Base-by-base conservation (phyloP, 2,113 vertebrate genomes). In the Grallaria varia region DNA sequence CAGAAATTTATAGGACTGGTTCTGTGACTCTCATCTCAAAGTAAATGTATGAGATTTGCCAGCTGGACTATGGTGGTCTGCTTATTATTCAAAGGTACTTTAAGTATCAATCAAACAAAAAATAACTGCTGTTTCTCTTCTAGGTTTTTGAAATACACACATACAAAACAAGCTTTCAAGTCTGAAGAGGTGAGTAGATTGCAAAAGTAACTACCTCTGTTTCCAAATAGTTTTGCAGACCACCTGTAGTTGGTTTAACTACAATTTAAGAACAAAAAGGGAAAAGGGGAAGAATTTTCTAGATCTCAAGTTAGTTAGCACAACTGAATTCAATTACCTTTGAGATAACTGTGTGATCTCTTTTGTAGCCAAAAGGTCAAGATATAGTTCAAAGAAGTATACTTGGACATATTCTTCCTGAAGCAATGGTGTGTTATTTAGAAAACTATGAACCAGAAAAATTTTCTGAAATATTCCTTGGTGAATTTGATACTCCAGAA, bases 371-470 rank as follows among this genome's bases (percentile, higher is more conserved):
- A 74, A 99, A 99, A 97, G 98, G 99, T 85, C 98, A 98, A 97
- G 99, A 99, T 97, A 98, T 99, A 68, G 98, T 99, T 95, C 99
- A 99, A 95, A 99, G 99, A 79, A 99, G 99, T 92, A 98, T 99
- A 92, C 98, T 99, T 94, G 99, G 99, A 39, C 98, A 99, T 8
- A 98, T 99, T 91, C 97, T 99, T 83, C 99, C 99, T 53, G 99
- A 99, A 97, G 99, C 99, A 80, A 99, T 99, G 99, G 99, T 99
- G 93, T 99, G 99, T 97, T 99, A 99, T 75, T 97, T 99, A 95
- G 99, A 99, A 98, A 99, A 99, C 95, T 99, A 99, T 47, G 99
- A 99, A 80, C 97, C 99, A 24, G 99, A 99, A 81, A 99, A 99
- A 88, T 99, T 99, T 98, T 99, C 99, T 7, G 99, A 99, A 97